Evolutionary conservation across 1,140 invertebrate species (phyloP).

Genomic region (Drosophila albomicans): DNA sequence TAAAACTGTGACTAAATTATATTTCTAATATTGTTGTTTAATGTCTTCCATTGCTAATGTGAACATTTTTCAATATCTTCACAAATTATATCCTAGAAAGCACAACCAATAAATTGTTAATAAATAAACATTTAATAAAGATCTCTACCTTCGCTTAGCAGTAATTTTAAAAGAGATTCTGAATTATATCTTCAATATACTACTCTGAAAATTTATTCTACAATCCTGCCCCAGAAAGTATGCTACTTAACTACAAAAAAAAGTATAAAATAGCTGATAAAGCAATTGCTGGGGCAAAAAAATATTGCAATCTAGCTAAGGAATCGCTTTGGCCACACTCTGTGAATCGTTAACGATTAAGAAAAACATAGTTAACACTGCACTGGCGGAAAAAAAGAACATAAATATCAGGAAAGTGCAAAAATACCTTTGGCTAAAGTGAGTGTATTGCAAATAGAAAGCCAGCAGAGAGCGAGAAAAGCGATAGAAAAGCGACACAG

Average conservation of each 20-base stretch:
- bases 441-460: slow-evolving; percentile 6
- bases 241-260: background rate
- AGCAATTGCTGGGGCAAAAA: too few species aligned
- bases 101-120: too few species aligned
- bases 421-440: background rate
- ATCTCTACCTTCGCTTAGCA: too few species aligned
- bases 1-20: too few species aligned
- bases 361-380: slow-evolving; percentile 1
- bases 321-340: background rate
- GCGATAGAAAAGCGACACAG: slow-evolving; percentile 4
- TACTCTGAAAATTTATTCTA: background rate
- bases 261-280: too few species aligned
- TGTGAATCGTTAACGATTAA: background rate
- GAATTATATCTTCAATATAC: background rate
- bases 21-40: too few species aligned
- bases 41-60: too few species aligned
- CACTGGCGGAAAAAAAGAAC: background rate
- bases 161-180: too few species aligned
- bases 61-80: too few species aligned
- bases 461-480: background rate
- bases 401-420: background rate
- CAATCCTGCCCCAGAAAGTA: background rate
- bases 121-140: too few species aligned
- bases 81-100: too few species aligned
- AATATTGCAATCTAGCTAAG: too few species aligned